Percentiles rank a stretch among this genome's conserved stretches.
Conservation (phyloP, 1,140 invertebrate species). For the Tetragnatha versicolor region DNA sequence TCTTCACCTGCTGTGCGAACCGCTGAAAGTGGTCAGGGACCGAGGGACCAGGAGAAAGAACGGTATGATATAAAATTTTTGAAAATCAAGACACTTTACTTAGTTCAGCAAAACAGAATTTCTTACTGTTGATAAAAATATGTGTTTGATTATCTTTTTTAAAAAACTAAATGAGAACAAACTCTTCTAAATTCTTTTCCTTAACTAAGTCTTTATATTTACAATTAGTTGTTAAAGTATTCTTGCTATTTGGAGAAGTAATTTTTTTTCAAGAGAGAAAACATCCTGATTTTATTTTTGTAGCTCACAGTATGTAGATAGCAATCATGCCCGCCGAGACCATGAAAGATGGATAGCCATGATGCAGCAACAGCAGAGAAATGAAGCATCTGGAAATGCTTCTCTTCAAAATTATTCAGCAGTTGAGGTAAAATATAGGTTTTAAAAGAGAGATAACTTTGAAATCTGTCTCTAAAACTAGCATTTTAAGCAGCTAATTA, state of each 20-base stretch:
- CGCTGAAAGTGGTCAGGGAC: constrained; percentile 8
- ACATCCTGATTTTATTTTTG: constrained; percentile 1
- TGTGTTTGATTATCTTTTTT: background rate
- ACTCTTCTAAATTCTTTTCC: background rate
- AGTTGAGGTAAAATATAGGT: constrained; percentile 28
- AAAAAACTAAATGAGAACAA: background rate
- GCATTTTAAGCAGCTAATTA: no score
- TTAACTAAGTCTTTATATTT: background rate
- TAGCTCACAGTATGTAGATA: constrained; percentile 16
- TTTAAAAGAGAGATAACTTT: no score
- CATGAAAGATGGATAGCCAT: constrained; percentile 52
- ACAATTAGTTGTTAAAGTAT: no score
- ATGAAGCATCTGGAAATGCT: constrained; percentile 27
- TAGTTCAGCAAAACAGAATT: no score
- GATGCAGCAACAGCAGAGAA: constrained; percentile 47
- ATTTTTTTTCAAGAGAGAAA: no score
- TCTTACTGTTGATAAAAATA: no score
- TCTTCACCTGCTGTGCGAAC: background rate
- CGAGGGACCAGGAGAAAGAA: constrained; percentile 45
- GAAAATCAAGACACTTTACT: no score
- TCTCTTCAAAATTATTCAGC: constrained; percentile 21
- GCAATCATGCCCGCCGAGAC: constrained; percentile 21
- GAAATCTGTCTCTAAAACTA: no score
- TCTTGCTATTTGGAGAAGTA: no score
- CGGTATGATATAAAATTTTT: no score